These are phyloP conservation scores for Brachynemurus nebulosus DNA, from an alignment of 2,888 invertebrate genomes.

Conservation along the genomic window DNA sequence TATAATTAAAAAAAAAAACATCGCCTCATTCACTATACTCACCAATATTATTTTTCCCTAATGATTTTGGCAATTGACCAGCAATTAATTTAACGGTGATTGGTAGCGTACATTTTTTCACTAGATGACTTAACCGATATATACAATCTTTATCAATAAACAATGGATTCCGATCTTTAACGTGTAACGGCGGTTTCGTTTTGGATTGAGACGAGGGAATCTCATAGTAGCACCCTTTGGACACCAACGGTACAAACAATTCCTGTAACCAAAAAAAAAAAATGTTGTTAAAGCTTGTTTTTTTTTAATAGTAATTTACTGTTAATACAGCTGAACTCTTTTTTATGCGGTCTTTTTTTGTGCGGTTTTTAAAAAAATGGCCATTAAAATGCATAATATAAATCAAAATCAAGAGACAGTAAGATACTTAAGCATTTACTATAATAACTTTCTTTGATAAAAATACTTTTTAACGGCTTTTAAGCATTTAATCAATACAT, in stretches of 20 bases:
- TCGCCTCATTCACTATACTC: conserved; percentile 17
- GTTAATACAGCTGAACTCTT: too few species aligned
- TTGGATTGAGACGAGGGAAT: conserved; percentile 44
- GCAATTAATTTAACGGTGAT: conserved; percentile 44
- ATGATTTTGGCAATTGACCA: conserved; percentile 42
- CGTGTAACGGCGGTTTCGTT: conserved; percentile 39
- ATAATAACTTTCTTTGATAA: too few species aligned
- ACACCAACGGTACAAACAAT: conserved; percentile 58
- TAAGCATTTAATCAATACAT: too few species aligned
- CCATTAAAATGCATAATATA: too few species aligned
- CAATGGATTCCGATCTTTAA: conserved; percentile 33
- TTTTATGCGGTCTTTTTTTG: too few species aligned
- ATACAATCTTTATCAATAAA: conserved; percentile 37
- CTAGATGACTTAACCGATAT: conserved; percentile 35
- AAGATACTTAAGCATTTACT: too few species aligned
- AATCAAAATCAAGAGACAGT: too few species aligned
- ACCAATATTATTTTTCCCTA: conserved; percentile 51
- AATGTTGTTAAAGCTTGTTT: not conserved
- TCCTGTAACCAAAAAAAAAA: conserved; percentile 34
- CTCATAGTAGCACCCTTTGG: conserved; percentile 61
- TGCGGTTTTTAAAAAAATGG: too few species aligned
- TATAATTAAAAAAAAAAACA: too few species aligned
- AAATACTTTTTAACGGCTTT: too few species aligned
- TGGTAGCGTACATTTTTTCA: conserved; percentile 43
- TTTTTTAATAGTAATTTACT: too few species aligned